Evolutionary conservation across 2,797 vertebrate species (phyloP).

Genomic region (Stomatorhinus walkeri): DNA sequence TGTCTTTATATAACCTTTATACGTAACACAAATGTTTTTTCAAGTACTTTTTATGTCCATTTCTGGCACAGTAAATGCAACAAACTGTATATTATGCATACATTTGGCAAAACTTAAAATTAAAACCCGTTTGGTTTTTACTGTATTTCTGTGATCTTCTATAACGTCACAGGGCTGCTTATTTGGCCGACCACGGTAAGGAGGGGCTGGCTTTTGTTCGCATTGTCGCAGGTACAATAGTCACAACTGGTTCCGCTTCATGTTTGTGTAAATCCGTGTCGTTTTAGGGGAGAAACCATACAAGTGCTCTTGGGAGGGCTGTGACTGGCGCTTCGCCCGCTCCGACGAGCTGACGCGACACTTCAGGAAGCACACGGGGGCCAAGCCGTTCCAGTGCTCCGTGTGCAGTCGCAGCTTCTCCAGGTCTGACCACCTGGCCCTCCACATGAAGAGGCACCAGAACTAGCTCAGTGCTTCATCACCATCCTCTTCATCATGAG

Average conservation of each 20-base stretch:
- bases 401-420: slow-evolving; percentile 94
- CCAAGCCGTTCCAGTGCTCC: slow-evolving; percentile 88
- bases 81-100: background rate
- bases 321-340: slow-evolving; percentile 93
- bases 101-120: background rate
- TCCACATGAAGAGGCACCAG: slow-evolving; percentile 98
- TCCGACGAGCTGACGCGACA: slow-evolving; percentile 95
- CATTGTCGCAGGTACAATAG: background rate
- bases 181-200: background rate
- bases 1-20: background rate
- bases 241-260: background rate
- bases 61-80: background rate
- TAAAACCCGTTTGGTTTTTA: background rate
- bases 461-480: slow-evolving; percentile 56
- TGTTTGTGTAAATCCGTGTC: slow-evolving; percentile 19
- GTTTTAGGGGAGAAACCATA: slow-evolving; percentile 90
- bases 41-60: background rate
- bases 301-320: slow-evolving; percentile 93
- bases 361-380: slow-evolving; percentile 93
- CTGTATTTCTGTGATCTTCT: background rate
- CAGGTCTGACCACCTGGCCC: slow-evolving; percentile 91
- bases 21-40: background rate
- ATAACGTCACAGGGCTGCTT: background rate
- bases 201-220: background rate
- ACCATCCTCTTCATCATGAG: background rate